Evolutionary conservation across 2,113 vertebrate genomes (phyloP).

Genomic region (Osmerus mordax): DNA sequence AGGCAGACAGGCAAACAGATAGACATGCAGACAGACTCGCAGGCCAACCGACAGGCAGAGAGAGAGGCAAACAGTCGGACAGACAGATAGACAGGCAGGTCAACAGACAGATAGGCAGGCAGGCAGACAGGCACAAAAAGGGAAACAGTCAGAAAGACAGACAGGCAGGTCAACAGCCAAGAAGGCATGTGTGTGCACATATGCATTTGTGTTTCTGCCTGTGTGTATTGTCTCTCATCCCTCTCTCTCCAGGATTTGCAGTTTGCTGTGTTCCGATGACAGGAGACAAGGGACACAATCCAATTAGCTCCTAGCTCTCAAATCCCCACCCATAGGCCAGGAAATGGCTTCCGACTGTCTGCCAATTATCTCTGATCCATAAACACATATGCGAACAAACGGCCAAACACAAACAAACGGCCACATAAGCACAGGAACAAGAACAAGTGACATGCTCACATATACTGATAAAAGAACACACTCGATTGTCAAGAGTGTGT

Average conservation of each 20-base stretch:
- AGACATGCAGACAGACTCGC: constrained; percentile 30
- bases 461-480: background rate
- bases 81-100: constrained; percentile 23
- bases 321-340: background rate
- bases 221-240: background rate
- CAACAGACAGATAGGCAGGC: constrained; percentile 19
- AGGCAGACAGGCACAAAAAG: constrained; percentile 19
- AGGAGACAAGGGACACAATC: constrained; percentile 22
- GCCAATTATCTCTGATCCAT: background rate
- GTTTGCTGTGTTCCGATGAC: background rate
- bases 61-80: constrained; percentile 7
- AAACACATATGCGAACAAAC: background rate
- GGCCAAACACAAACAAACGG: background rate
- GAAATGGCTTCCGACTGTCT: background rate
- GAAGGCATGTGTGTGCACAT: background rate
- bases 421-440: background rate
- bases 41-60: background rate
- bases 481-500: background rate
- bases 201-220: background rate
- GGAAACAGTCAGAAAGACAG: constrained; percentile 27
- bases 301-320: constrained; percentile 27
- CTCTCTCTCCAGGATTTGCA: background rate
- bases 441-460: background rate
- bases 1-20: constrained; percentile 35
- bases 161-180: constrained; percentile 20